Conservation (phyloP, 2,888 invertebrate genomes). For the Cerceris ruficornis region DNA sequence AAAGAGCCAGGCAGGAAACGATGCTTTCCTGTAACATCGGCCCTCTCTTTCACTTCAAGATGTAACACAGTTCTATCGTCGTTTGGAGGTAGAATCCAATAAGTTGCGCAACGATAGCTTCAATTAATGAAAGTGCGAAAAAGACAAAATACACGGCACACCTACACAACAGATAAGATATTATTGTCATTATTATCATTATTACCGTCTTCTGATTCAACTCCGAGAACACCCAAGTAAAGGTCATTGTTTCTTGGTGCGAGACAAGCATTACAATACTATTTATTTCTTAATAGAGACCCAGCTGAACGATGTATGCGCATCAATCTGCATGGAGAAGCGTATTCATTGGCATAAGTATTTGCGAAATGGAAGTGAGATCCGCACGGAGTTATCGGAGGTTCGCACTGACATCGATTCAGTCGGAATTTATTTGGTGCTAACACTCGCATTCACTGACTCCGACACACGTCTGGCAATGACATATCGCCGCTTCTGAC, state of each 20-base stretch:
- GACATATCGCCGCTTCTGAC: slow-evolving; percentile 14
- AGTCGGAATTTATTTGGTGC: slow-evolving; percentile 11
- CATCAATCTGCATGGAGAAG: background rate
- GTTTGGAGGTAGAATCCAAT: background rate
- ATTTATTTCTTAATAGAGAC: background rate
- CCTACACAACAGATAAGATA: background rate
- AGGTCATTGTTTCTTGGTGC: no score
- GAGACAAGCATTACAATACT: background rate
- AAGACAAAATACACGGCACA: slow-evolving; percentile 10
- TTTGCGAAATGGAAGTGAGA: background rate
- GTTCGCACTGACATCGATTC: slow-evolving; percentile 2
- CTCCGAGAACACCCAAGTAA: no score
- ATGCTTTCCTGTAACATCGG: slow-evolving; percentile 13
- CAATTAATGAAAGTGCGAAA: background rate
- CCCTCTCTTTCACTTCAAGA: slow-evolving; percentile 1
- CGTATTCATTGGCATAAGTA: background rate
- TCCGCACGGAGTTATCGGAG: background rate
- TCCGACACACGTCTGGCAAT: background rate
- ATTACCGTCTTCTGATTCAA: background rate
- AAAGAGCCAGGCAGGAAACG: slow-evolving; percentile 14
- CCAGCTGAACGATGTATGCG: background rate
- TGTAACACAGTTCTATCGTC: slow-evolving; percentile 10
- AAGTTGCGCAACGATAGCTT: slow-evolving; percentile 14
- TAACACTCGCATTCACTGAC: slow-evolving; percentile 10
- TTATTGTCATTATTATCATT: background rate